Evolutionary conservation across 1,140 invertebrate genomes (phyloP), one percentile per base, ranked within the genome.

Genomic region (Nephila pilipes): DNA sequence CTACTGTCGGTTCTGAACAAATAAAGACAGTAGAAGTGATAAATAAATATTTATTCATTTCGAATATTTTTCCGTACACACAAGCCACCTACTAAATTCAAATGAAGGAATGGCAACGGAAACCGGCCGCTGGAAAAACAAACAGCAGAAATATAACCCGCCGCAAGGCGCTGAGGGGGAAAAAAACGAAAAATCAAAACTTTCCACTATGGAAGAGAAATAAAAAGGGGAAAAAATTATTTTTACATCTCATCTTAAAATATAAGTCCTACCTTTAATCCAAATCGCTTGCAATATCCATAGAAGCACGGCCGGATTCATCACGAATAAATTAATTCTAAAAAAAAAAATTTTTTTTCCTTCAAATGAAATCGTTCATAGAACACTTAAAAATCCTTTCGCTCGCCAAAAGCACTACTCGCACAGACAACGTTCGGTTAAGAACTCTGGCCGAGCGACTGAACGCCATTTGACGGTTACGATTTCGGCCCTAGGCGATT

Each of bases 391-490:
- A 91, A 91, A 91, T 91, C 89, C 89, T 38, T 38, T 36, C 87
- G 63, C 36, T 36, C 18, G 20, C 12, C 25, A 20, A 63, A 83
- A 83, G 25, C 10, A 91, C 89, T 22, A 29, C 54, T 79, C 75
- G 89, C 57, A 60, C 89, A 36, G 20, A n/a, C 75, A 57, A 91
- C 89, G 89, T 79, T 83, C 79, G 55, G 12, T 83, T 83, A 83
- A 83, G 79, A 91, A 91, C 89, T 91, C 89, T 63, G 79, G 79
- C 57, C 54, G 55, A 54, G 54, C n/a, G 55, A n/a, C 79, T 60
- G 89, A 60, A 63, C 89, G 89, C 89, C 89, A 91, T 91, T 91
- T 91, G 89, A 91, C 89, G 89, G 89, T 58, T 81, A 38, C 79
- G 89, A 91, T 91, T 91, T 91, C 36, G 89, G 89, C 89, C 89